Evolutionary conservation across 2,113 vertebrate genomes (phyloP).

Genomic region (Caracal caracal): DNA sequence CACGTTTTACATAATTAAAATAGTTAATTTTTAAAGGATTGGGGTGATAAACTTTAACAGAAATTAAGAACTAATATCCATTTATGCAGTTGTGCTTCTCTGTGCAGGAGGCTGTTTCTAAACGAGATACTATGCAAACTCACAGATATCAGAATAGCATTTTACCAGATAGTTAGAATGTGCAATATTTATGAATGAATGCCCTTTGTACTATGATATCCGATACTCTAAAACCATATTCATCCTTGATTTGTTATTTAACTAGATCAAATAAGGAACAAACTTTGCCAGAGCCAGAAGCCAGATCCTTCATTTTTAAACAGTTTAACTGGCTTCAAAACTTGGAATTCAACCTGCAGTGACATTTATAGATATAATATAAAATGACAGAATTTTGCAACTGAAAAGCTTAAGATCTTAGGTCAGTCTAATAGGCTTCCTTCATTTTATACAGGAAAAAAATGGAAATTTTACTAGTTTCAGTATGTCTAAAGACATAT

Average conservation of each 20-base stretch:
- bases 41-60: slow-evolving; percentile 16
- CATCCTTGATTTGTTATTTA: slow-evolving; percentile 55
- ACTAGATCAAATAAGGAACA: slow-evolving; percentile 50
- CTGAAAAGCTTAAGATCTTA: not conserved
- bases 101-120: slow-evolving; percentile 40
- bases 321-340: slow-evolving; percentile 3
- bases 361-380: not conserved
- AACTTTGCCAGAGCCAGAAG: not conserved
- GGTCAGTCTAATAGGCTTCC: not conserved
- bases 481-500: not conserved
- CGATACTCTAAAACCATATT: slow-evolving; percentile 29
- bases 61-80: slow-evolving; percentile 53
- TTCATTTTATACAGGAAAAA: not conserved
- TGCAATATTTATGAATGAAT: slow-evolving; percentile 62
- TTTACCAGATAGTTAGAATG: slow-evolving; percentile 18
- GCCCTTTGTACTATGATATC: slow-evolving; percentile 20
- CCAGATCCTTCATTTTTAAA: slow-evolving; percentile 38
- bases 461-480: not conserved
- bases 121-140: slow-evolving; percentile 31
- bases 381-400: not conserved
- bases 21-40: slow-evolving; percentile 44
- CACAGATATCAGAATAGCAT: slow-evolving; percentile 12
- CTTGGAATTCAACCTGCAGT: not conserved
- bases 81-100: slow-evolving; percentile 13
- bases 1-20: slow-evolving; percentile 50